Conservation (phyloP, 2,113 vertebrate species). For the Antennarius striatus region DNA sequence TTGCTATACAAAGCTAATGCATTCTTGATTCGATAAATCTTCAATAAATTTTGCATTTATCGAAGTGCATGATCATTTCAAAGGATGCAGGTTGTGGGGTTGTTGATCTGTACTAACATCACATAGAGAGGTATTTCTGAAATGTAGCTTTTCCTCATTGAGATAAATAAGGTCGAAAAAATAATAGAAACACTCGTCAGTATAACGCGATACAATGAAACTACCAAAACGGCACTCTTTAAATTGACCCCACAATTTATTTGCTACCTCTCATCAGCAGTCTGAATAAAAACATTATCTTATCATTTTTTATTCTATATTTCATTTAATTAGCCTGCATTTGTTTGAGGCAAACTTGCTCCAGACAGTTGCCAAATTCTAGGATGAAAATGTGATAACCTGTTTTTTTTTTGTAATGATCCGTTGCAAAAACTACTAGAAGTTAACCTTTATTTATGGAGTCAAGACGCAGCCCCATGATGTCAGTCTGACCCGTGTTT, state of each 20-base stretch:
- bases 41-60: not conserved
- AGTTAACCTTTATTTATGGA: conserved; percentile 8
- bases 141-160: not conserved
- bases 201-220: not conserved
- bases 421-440: not conserved
- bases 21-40: not conserved
- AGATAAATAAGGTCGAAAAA: no score
- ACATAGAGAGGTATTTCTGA: not conserved
- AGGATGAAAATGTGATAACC: not conserved
- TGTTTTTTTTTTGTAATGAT: not conserved
- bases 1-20: not conserved
- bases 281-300: no score
- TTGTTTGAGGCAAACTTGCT: not conserved
- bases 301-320: no score
- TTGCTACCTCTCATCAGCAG: no score
- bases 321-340: not conserved
- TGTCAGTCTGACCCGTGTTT: conserved; percentile 12
- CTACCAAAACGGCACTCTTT: not conserved
- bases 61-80: no score
- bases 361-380: no score
- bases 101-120: not conserved
- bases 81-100: not conserved
- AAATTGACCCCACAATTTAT: no score
- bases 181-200: not conserved
- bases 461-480: conserved; percentile 2